Base-by-base conservation (phyloP, 2,113 vertebrate species). In the Micromys minutus region DNA sequence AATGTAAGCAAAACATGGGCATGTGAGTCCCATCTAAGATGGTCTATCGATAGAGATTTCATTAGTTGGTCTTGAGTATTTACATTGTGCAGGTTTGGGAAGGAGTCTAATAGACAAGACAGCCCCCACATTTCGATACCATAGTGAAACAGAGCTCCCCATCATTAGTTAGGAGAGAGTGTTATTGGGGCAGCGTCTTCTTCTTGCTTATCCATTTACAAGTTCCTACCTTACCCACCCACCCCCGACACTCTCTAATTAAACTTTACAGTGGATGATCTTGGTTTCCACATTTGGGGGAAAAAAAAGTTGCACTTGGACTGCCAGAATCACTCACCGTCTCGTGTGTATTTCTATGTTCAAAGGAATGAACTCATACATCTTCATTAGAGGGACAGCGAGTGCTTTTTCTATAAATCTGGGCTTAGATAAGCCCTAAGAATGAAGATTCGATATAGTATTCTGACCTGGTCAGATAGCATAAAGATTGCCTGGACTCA, bases 1-100 rank as follows among this genome's bases (percentile, higher is more conserved):
- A 94, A 97, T 71, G 0, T 97, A 98, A 98, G 98, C 97, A 97
- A 95, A 98, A 98, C 84, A 94, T 1, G 15, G 91, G 95, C 93
- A 96, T 96, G 95, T 95, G 98, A 97, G 97, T 90, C 5, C 96
- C 93, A 2, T 93, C 95, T 95, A 97, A 96, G 94, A 94, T 97
- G 95, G 87, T 80, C 87, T 90, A 65, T 96, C 86, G 16, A 97
- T 97, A 93, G 94, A 93, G 94, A 96, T 97, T 98, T 96, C 96
- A 97, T 96, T 97, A 97, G 88, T 71, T 92, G 97, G 97, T 95
- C 96, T 97, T 97, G 92, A 98, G 96, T 94, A 90, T 96, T 97
- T 96, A 95, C 95, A 83, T 31, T 90, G 80, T 87, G 87, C 86
- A 83, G 89, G 79, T 89, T 95, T 96, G 93, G 95, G 93, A 92